Evolutionary conservation across 2,113 vertebrate genomes (phyloP).

Genomic region (Oreochromis tanganicae): DNA sequence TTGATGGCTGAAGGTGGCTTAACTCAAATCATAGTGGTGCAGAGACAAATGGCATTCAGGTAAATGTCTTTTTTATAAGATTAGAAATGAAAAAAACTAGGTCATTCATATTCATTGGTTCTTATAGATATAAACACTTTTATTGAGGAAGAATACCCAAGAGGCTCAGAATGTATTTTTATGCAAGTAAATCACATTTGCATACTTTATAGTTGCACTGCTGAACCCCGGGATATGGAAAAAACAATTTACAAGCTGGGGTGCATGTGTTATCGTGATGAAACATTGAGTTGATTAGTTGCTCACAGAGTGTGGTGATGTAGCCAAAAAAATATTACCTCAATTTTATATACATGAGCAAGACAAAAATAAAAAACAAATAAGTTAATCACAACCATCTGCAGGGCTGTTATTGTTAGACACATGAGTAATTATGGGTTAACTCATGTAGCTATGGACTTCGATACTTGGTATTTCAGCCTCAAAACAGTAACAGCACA

Average conservation of each 20-base stretch:
- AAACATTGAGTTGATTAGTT: background rate
- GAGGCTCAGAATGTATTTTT: background rate
- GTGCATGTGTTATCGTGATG: background rate
- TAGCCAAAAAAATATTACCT: background rate
- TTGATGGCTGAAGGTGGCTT: background rate
- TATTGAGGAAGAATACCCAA: background rate
- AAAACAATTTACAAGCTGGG: background rate
- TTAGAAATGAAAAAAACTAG: background rate
- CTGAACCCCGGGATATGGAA: background rate
- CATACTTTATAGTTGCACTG: background rate
- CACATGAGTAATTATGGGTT: background rate
- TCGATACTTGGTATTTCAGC: background rate
- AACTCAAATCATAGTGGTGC: background rate
- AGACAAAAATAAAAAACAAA: background rate
- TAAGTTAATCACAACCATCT: background rate
- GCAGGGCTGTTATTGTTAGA: background rate
- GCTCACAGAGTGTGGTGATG: background rate
- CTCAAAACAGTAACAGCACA: background rate
- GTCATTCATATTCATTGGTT: constrained; percentile 8
- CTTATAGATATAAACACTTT: background rate
- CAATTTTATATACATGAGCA: background rate
- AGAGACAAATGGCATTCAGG: background rate
- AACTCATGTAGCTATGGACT: background rate
- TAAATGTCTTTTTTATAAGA: background rate
- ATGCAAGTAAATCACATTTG: constrained; percentile 5